These are phyloP conservation scores for Drosophila miranda DNA, from an alignment of 1,140 invertebrate species.

Conservation along the genomic window DNA sequence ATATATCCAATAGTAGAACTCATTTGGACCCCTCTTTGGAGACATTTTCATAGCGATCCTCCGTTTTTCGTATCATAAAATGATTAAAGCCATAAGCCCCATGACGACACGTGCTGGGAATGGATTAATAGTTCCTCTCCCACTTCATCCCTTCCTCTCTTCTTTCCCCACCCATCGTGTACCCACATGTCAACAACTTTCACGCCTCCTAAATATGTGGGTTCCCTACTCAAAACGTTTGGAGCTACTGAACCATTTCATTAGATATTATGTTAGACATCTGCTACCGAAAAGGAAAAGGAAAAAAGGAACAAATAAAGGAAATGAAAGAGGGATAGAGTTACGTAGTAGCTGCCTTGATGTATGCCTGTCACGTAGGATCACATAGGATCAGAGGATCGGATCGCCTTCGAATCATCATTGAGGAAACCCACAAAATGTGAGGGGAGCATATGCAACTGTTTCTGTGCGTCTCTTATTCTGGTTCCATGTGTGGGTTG, in stretches of 20 bases:
- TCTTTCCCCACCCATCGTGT: not conserved
- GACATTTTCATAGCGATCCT: not conserved
- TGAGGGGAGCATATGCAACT: conserved; percentile 49
- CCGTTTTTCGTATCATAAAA: conserved; percentile 7
- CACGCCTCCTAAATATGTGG: conserved; percentile 59
- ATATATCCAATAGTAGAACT: not conserved
- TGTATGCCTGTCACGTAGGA: conserved; percentile 72
- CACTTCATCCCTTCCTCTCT: not conserved
- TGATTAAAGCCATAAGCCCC: conserved; percentile 9
- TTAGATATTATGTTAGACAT: conserved; percentile 61
- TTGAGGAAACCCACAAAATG: conserved; percentile 70
- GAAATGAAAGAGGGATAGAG: conserved; percentile 46
- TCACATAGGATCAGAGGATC: conserved; percentile 40
- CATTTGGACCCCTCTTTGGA: not conserved
- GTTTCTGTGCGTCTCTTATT: not conserved
- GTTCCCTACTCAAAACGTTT: conserved; percentile 41
- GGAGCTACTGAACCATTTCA: conserved; percentile 62
- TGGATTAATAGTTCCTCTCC: conserved; percentile 16
- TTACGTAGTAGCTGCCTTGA: conserved; percentile 46
- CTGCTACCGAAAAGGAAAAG: conserved; percentile 25
- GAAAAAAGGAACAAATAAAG: conserved; percentile 17
- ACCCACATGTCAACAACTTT: conserved; percentile 72
- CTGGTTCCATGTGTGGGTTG: conserved; percentile 28
- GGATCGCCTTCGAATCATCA: conserved; percentile 31
- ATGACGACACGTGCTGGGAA: conserved; percentile 44